Base-by-base conservation (phyloP, 2,113 vertebrate genomes). In the Actenoides hombroni region DNA sequence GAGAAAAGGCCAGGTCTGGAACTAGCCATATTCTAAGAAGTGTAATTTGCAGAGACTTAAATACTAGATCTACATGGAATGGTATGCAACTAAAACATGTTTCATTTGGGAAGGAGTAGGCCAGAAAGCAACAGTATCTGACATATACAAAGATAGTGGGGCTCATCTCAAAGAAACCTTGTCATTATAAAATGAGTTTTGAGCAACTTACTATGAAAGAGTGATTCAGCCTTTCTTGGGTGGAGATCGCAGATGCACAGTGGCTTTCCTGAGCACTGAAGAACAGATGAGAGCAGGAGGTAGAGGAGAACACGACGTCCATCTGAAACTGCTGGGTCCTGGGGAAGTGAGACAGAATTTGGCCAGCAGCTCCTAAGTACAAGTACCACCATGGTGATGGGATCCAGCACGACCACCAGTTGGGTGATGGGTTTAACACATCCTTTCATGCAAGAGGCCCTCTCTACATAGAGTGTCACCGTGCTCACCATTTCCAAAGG, bases 61-160 rank as follows among this genome's bases (percentile, higher is more conserved):
- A 40, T 23, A 35, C 10, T 7, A 26, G 46, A 56, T 37, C 39
- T 53, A 2, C 3, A 3, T 37, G 64, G 69, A 60, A 53, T 5
- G 3, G n/a, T 3, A 4, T 23, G 23, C 18, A 61, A 6, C 23
- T 42, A 7, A 64, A 82, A 44, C 29, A 5, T 17, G 44, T 3
- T 71, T 81, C 53, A 37, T 39, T 82, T 81, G 26, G 73, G 33
- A 48, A 65, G 53, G 6, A 23, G 12, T 26, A 76, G 65, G 13
- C 44, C 33, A 68, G 46, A 18, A 9, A 76, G 74, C 74, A 91
- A 42, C 29, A 65, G 33, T 10, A 16, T 13, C 77, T 57, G 13
- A 53, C 8, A 17, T 0, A 4, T 2, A 56, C 12, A 70, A 48
- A 84, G 24, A 19, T 0, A 48, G 48, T 0, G 10, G 25, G 23